Conservation (phyloP, 2,888 invertebrate species). For the Eupithecia subfuscata region DNA sequence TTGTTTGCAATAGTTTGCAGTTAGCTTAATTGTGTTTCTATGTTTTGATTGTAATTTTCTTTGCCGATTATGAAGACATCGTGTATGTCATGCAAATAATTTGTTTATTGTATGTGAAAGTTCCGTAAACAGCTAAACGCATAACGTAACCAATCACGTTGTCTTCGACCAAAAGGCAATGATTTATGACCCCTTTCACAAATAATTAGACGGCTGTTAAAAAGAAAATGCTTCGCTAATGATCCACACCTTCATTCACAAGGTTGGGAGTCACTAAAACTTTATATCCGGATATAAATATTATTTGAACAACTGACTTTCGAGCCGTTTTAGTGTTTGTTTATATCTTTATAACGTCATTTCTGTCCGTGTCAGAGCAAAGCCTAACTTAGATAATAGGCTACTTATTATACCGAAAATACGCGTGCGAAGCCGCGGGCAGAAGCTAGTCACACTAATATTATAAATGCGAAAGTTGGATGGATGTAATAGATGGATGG, state of each 20-base stretch:
- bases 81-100: not conserved
- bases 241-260: conserved; percentile 18
- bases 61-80: not conserved
- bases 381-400: too few species aligned
- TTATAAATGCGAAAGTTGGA: too few species aligned
- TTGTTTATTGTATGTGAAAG: conserved; percentile 26
- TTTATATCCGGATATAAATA: conserved; percentile 1
- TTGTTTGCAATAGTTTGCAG: too few species aligned
- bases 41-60: too few species aligned
- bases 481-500: too few species aligned
- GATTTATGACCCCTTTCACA: conserved; percentile 29
- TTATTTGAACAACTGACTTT: not conserved
- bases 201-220: conserved; percentile 20
- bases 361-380: not conserved
- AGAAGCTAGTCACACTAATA: too few species aligned
- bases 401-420: too few species aligned
- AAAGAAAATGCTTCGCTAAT: conserved; percentile 21
- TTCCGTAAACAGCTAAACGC: conserved; percentile 8
- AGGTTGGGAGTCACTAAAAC: not conserved
- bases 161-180: conserved; percentile 15
- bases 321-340: not conserved
- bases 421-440: too few species aligned
- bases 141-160: conserved; percentile 11
- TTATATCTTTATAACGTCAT: not conserved
- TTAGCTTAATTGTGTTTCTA: too few species aligned